A percentile compares a stretch with the other conserved stretches of the same genome.
phyloP scores from a whole-genome alignment of 2,113 vertebrate genomes.

The Isichthys henryi region DNA sequence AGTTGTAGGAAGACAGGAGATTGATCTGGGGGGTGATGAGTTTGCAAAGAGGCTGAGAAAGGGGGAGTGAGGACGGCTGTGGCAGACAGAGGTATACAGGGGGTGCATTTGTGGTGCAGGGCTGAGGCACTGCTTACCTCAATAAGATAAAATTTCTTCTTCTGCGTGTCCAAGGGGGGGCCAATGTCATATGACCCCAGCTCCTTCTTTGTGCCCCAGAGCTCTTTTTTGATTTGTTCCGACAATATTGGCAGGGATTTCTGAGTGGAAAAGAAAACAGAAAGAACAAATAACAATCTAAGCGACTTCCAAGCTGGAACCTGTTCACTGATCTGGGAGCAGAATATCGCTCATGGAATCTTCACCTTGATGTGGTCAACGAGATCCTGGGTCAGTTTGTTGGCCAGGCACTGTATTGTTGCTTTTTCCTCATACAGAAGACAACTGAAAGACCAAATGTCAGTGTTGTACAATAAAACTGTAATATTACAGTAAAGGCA shows the following conservation, averaged over 20 bases:
- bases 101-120: neutral
- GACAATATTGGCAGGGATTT: constrained; percentile 30
- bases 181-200: constrained; percentile 15
- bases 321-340: too few species aligned
- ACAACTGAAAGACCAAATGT: constrained; percentile 9
- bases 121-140: neutral
- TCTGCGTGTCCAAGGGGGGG: constrained; percentile 25
- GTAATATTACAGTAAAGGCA: neutral
- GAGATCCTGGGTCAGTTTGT: constrained; percentile 35
- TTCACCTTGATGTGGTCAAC: constrained; percentile 40
- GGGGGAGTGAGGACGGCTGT: neutral
- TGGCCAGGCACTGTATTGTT: constrained; percentile 30
- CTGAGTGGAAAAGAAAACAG: neutral
- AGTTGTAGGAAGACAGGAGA: neutral
- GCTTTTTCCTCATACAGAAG: constrained; percentile 36
- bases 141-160: constrained; percentile 13
- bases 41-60: neutral
- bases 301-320: neutral
- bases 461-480: neutral
- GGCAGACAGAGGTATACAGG: neutral
- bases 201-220: constrained; percentile 25
- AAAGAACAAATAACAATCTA: neutral
- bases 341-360: too few species aligned
- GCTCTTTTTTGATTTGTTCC: constrained; percentile 33
- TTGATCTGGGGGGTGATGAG: neutral